Evolutionary conservation across 2,113 vertebrate genomes (phyloP).

Genomic region (Syngnathus floridae): DNA sequence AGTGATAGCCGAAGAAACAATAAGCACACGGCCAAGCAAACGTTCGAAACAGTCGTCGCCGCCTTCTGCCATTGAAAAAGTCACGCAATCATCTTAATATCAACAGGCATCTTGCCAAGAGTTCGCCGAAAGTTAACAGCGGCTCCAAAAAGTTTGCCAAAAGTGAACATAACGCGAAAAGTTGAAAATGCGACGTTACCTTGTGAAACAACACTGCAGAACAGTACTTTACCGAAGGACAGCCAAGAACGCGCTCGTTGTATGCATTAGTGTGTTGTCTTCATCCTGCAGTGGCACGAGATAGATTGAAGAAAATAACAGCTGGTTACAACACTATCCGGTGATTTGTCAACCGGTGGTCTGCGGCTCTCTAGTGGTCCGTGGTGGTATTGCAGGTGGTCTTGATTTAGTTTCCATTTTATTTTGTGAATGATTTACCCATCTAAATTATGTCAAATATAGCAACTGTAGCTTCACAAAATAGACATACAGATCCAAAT

Average conservation of each 20-base stretch:
- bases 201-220: not conserved
- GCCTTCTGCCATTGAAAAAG: slow-evolving; percentile 15
- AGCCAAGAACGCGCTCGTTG: not conserved
- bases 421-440: too few species aligned
- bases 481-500: too few species aligned
- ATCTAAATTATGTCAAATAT: too few species aligned
- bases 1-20: slow-evolving; percentile 7
- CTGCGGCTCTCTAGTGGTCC: too few species aligned
- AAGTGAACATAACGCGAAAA: not conserved
- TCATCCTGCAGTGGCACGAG: slow-evolving; percentile 27
- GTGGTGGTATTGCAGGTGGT: too few species aligned
- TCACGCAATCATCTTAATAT: not conserved
- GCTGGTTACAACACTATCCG: slow-evolving; percentile 50
- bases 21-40: not conserved
- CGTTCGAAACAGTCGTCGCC: slow-evolving; percentile 14
- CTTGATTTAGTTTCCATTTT: too few species aligned
- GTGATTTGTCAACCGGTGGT: too few species aligned
- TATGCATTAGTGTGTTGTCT: slow-evolving; percentile 9
- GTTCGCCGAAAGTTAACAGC: not conserved
- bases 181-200: not conserved
- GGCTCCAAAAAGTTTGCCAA: slow-evolving; percentile 4
- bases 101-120: not conserved
- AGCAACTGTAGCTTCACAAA: too few species aligned
- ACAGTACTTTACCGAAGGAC: not conserved
- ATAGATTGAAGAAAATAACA: slow-evolving; percentile 50